Percentiles rank a stretch among this genome's conserved stretches.
Conservation (phyloP, 2,113 vertebrate genomes). For the Sorex fumeus region DNA sequence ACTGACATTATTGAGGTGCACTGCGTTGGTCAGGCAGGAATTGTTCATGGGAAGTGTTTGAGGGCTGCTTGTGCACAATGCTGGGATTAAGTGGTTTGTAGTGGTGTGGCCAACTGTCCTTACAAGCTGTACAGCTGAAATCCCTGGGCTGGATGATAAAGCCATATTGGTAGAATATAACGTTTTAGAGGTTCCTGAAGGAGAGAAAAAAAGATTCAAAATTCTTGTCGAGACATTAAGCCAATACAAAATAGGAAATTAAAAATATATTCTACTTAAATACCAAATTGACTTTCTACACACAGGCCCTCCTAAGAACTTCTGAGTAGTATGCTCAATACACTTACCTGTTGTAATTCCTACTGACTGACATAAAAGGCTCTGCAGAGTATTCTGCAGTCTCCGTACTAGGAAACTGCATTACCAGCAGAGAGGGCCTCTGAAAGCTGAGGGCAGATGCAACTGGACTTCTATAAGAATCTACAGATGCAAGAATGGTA, state of each 20-base stretch:
- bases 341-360: background rate
- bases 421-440: background rate
- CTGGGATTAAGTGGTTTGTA: conserved; percentile 92
- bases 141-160: conserved; percentile 92
- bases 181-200: conserved; percentile 92
- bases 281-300: conserved; percentile 38
- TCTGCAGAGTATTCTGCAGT: conserved; percentile 26
- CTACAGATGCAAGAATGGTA: background rate
- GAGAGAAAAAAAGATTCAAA: conserved; percentile 25
- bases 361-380: background rate
- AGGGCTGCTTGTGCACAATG: conserved; percentile 92
- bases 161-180: conserved; percentile 93
- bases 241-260: conserved; percentile 16
- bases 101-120: conserved; percentile 92
- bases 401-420: background rate
- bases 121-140: conserved; percentile 92
- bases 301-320: conserved; percentile 6
- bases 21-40: conserved; percentile 91
- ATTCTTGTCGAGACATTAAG: conserved; percentile 40
- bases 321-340: background rate
- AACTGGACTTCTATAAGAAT: conserved; percentile 22
- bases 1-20: conserved; percentile 94
- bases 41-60: conserved; percentile 94
- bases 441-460: background rate
- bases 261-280: conserved; percentile 50